Evolutionary conservation across 2,888 invertebrate species (phyloP), one percentile per base, ranked within the genome.

Genomic region (Agrilus mali): DNA sequence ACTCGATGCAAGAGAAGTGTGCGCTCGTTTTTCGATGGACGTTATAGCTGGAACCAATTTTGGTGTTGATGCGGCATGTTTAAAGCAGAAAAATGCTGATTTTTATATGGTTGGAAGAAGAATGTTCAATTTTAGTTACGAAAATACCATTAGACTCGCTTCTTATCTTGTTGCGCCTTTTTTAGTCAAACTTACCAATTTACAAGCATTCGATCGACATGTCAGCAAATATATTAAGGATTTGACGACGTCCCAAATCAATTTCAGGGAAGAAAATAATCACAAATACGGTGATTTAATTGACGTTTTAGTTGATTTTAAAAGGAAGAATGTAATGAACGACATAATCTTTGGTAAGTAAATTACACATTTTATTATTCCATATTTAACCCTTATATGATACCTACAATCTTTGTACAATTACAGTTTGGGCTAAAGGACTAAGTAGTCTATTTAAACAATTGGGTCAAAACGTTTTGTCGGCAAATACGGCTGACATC

Each of bases 11-110:
- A 62, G 63, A 53, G 61, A 62, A 46, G 44, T 61, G 7, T 53
- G 55, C 38, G 60, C 66, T 1, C 65, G 63, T 44, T 70, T 58
- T 49, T 59, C 70, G 1, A 67, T 68, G 32, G 68, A 70, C 42
- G 64, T 68, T 0, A 69, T 71, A 32, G 66, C 69, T 5, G 60
- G 59, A 20, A 66, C 67, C 46, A 67, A 66, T 3, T 71, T 70
- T 55, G 69, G 66, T 0, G 60, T 70, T 8, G 60, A 67, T 17
- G 59, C 66, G 8, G 59, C 67, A 40, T 60, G 61, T 3, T 62
- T 69, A 41, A 54, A 56, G 7, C 47, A 61, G 39, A 59, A 64
- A 22, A 53, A 66, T 38, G 61, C 65, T 1, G 57, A 60, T 17
- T 68, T 70, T 49, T 54, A 63, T 35, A 45, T 53, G 38, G 54